Base-by-base conservation (phyloP, 2,797 vertebrate species). In the Rousettus madagascariensis region DNA sequence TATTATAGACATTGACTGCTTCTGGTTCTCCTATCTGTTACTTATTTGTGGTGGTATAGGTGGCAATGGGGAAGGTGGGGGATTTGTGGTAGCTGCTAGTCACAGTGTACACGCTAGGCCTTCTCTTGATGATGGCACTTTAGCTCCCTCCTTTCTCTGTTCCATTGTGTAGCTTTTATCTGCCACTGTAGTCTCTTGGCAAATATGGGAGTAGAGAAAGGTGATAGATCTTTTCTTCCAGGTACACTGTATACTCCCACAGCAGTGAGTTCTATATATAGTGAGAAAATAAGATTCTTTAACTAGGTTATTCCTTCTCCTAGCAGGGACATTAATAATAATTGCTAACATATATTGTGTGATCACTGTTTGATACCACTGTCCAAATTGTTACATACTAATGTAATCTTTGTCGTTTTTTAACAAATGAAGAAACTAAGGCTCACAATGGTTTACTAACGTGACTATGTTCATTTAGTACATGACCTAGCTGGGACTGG, bases 371-470 rank as follows among this genome's bases (percentile, higher is more conserved):
- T 84, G 30, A 53, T 78, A 17, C 71, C 46, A 75, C 8, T 66
- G 36, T 49, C 36, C 24, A 87, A 46, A 36, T 93, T 88, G 86
- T 86, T 85, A 57, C 19, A 90, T 33, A 57, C 49, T 49, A 36
- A 46, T 90, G 72, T 90, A 69, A 92, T 84, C 63, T 13, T 91
- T 86, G 12, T 74, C 5, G 55, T 63, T 88, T 74, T 85, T 96
- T 77, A 84, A 49, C 30, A 61, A 59, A 86, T 86, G 79, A 89
- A 89, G 63, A 93, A 61, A 61, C 43, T 77, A 51, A 78, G 55
- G 19, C 41, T 94, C 17, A 93, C 28, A 90, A 43, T 72, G 26
- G 43, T 77, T 90, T 82, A 68, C 49, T 59, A 72, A 89, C n/a
- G 74, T 74, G 8, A 17, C 22, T 36, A 0, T 92, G 17, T 43